Base-by-base conservation (phyloP, 2,797 vertebrate genomes). In the Sphenopsis melanotis region DNA sequence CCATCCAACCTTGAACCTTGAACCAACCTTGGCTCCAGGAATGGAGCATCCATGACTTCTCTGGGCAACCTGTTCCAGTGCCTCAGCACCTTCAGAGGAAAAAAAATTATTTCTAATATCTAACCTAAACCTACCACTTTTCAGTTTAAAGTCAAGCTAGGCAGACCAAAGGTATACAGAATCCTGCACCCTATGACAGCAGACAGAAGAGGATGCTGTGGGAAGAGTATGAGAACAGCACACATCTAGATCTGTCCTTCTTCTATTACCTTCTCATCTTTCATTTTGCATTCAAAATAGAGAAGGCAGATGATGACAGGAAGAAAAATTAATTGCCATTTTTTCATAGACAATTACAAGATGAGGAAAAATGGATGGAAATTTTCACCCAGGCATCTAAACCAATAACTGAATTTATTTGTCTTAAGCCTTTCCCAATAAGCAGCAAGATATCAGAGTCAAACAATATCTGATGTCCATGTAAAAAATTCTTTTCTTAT, bases 31-130 rank as follows among this genome's bases (percentile, higher is more conserved):
- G 20, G 19, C 12, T 53, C 30, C 30, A n/a, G 52, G 44, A 57
- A 59, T 0, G 2, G 15, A 46, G 7, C 22, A 41, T 21, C 22
- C 34, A 32, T 0, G 0, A n/a, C 4, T 52, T 52, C 30, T 64
- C 65, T 39, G 52, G 39, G n/a, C 7, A 64, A 17, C 9, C 4
- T 34, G 21, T 34, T 57, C 29, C 37, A 9, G 12, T 36, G 15
- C 30, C 26, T 61, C 22, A n/a, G 9, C 8, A 59, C 4, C 26
- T 41, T 41, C 22, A 53, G 9, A 64, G 13, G 18, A 21, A 41
- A 59, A 56, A 50, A 46, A 27, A 0, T 2, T 15, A 16, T 64
- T 71, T 23, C 20, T 36, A 34, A 21, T 36, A 32, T 24, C 12
- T 52, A 53, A 32, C 34, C 15, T 46, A 46, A 57, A 59, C 23